Evolutionary conservation across 2,797 vertebrate genomes (phyloP), one percentile per base, ranked within the genome.

Genomic region (Rhincodon typus): DNA sequence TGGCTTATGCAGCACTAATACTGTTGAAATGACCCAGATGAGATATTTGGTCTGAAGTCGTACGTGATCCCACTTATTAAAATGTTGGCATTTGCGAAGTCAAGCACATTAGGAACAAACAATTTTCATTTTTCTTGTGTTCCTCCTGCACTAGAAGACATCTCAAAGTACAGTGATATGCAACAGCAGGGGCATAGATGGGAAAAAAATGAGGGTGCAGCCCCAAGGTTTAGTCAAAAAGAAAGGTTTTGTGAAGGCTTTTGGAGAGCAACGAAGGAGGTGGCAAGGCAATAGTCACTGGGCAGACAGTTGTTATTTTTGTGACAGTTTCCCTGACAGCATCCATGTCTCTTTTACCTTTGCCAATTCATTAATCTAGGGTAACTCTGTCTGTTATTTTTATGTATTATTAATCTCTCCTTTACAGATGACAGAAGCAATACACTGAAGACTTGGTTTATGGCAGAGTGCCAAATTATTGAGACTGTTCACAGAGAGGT

Each of bases 301-400:
- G n/a, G 21, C 38, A 84, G 38, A 46, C 38, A 23, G 82, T 84
- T 42, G 82, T 46, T 84, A 42, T 25, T 8, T 84, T 46, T 46
- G 38, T 84, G 38, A 19, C 19, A 84, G 82, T 84, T 84, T 84
- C 82, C 42, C 38, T 84, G 82, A 42, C 38, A 84, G 42, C 19
- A 84, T 84, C 82, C 82, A 84, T 46, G 6, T 84, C 38, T 84
- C 82, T 84, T 84, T 84, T 84, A 84, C 82, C 82, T 84, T 84
- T 84, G 82, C 6, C 42, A 84, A 84, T 84, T 84, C 82, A 84
- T 84, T 84, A 84, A 84, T 84, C 38, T 46, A 25, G 82, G 38
- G 82, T 84, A 84, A 46, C 82, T 46, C 82, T 46, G 82, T 77
- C 8, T 34, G 72, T 74, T 74, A 74, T 84, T 84, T 84, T 84